Conservation (phyloP, 2,888 invertebrate species). For the Lithophane socia region DNA sequence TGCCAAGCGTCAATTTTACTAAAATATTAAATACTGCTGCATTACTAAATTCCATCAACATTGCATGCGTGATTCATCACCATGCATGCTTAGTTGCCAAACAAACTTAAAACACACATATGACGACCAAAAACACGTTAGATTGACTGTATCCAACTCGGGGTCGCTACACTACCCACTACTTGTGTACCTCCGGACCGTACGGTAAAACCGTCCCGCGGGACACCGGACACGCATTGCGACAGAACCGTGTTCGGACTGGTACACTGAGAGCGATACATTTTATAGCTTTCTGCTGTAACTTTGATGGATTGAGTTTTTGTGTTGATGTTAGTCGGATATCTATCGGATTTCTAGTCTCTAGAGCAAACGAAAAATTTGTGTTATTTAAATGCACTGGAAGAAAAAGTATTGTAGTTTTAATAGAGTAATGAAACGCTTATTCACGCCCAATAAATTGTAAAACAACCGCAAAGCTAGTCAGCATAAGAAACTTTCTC, state of each 20-base stretch:
- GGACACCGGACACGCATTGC: slow-evolving; percentile 75
- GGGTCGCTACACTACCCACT: slow-evolving; percentile 39
- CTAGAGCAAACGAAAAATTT: neutral
- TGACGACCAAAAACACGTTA: slow-evolving; percentile 27
- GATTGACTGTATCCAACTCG: slow-evolving; percentile 43
- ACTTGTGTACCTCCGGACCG: slow-evolving; percentile 54
- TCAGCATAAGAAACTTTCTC: slow-evolving; percentile 26
- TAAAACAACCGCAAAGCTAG: slow-evolving; percentile 36
- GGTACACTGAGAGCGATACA: slow-evolving; percentile 38
- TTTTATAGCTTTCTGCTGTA: slow-evolving; percentile 39
- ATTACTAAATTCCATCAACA: neutral
- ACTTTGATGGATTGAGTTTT: slow-evolving; percentile 49
- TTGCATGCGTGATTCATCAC: slow-evolving; percentile 6
- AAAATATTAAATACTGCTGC: neutral
- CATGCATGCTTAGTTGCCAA: neutral
- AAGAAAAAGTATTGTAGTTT: neutral
- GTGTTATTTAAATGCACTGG: neutral
- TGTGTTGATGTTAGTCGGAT: slow-evolving; percentile 20
- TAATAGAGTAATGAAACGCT: slow-evolving; percentile 18
- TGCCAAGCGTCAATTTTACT: neutral
- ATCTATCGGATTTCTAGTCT: neutral
- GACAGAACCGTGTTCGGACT: slow-evolving; percentile 66
- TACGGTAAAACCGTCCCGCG: slow-evolving; percentile 68
- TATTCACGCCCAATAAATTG: slow-evolving; percentile 48
- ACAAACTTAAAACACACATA: neutral